Conservation (phyloP, 2,797 vertebrate genomes). For the Podargus strigoides region DNA sequence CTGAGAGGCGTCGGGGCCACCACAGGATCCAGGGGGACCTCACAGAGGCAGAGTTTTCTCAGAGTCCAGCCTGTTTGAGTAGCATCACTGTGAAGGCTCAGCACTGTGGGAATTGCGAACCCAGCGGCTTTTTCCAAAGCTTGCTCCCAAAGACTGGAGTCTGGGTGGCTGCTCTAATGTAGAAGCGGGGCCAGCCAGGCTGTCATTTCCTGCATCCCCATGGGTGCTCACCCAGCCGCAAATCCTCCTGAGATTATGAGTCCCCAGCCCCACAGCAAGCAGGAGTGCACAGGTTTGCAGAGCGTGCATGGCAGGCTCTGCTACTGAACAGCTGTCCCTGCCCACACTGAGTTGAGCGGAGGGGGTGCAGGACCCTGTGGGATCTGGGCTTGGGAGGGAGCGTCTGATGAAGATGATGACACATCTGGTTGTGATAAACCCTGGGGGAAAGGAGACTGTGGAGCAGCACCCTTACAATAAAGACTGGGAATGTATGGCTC, state of each 20-base stretch:
- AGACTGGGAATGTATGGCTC: neutral
- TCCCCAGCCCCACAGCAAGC: neutral
- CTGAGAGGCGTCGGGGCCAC: neutral
- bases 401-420: neutral
- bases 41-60: neutral
- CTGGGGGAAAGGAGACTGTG: neutral
- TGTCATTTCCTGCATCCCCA: rapidly evolving
- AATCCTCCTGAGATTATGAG: rapidly evolving
- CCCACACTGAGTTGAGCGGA: rapidly evolving
- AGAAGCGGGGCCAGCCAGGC: rapidly evolving
- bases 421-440: neutral
- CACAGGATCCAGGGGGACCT: neutral
- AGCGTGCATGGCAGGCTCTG: neutral
- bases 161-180: neutral
- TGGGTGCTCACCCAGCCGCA: neutral
- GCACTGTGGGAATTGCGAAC: rapidly evolving
- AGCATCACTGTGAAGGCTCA: rapidly evolving
- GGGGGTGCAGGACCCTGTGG: neutral
- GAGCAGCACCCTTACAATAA: neutral
- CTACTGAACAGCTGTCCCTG: neutral
- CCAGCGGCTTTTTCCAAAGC: neutral
- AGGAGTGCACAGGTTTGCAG: neutral
- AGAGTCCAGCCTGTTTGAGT: neutral
- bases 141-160: neutral
- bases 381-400: neutral